Evolutionary conservation across 1,140 invertebrate species (phyloP).

Genomic region (Bombus affinis): DNA sequence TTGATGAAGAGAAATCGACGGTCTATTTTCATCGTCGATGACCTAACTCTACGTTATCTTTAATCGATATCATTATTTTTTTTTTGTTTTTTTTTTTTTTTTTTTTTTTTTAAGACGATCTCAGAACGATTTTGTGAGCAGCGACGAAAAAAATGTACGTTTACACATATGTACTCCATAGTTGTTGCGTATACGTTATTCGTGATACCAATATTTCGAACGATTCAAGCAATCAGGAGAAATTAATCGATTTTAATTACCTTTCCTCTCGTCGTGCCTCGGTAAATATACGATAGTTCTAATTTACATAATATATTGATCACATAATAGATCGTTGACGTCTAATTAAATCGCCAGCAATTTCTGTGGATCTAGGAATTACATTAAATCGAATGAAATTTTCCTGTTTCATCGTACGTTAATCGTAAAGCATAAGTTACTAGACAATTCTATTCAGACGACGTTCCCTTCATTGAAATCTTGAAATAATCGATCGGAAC

Average conservation of each 20-base stretch:
- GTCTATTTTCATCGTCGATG: not conserved
- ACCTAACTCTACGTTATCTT: conserved; percentile 12
- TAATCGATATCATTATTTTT: not conserved
- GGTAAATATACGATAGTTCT: not conserved
- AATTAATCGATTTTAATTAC: not conserved
- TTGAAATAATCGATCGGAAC: not conserved
- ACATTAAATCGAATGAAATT: not conserved
- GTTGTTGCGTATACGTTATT: not conserved
- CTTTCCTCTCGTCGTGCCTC: not conserved
- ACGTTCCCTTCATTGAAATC: not conserved
- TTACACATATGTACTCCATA: conserved; percentile 1
- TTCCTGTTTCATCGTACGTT: too few relatives aligned
- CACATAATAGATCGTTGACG: not conserved
- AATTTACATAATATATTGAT: not conserved
- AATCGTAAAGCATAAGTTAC: not conserved
- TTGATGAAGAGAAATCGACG: conserved; percentile 22
- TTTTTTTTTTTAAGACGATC: not conserved
- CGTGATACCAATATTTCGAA: not conserved
- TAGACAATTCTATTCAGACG: not conserved
- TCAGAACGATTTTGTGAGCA: conserved; percentile 1
- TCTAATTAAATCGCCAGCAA: not conserved
- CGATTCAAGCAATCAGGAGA: conserved; percentile 1
- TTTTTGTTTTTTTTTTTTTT: not conserved
- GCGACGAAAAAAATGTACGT: conserved; percentile 6
- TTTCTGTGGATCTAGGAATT: too few relatives aligned